Conservation (phyloP, 2,113 vertebrate species). For the Nannospalax galili region DNA sequence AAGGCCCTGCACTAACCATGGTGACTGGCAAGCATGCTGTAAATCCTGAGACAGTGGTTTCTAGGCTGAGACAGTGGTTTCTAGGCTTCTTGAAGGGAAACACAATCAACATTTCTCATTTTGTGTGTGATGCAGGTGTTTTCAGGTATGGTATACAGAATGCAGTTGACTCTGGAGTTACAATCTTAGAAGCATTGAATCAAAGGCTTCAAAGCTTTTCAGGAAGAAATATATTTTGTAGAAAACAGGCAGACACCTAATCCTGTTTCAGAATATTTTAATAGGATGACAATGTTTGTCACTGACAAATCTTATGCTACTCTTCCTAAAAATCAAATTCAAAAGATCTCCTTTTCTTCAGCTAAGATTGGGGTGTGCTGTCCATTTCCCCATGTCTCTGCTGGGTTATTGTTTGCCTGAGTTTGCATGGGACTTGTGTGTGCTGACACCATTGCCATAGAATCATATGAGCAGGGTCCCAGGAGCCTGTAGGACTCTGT, state of each 20-base stretch:
- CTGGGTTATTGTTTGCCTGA: no score
- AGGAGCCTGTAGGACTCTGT: no score
- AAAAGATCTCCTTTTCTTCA: not conserved
- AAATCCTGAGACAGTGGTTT: not conserved
- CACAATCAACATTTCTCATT: not conserved
- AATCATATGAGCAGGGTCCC: no score
- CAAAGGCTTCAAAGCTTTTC: not conserved
- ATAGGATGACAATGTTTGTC: not conserved
- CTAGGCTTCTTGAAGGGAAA: not conserved
- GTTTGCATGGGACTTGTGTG: no score
- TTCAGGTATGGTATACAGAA: not conserved
- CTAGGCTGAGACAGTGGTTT: not conserved
- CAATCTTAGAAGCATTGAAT: not conserved
- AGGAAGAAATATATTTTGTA: not conserved
- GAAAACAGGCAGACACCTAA: not conserved
- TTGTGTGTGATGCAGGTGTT: not conserved
- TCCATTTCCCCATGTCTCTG: no score
- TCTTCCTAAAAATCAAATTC: slow-evolving; percentile 2
- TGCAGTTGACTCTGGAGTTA: not conserved
- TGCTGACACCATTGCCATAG: no score
- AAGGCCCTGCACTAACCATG: not conserved
- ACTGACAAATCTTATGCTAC: not conserved
- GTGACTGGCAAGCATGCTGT: no score
- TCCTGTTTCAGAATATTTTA: not conserved
- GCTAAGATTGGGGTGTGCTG: no score